Evolutionary conservation across 2,113 vertebrate genomes (phyloP).

Genomic region (Cyanoderma ruficeps): DNA sequence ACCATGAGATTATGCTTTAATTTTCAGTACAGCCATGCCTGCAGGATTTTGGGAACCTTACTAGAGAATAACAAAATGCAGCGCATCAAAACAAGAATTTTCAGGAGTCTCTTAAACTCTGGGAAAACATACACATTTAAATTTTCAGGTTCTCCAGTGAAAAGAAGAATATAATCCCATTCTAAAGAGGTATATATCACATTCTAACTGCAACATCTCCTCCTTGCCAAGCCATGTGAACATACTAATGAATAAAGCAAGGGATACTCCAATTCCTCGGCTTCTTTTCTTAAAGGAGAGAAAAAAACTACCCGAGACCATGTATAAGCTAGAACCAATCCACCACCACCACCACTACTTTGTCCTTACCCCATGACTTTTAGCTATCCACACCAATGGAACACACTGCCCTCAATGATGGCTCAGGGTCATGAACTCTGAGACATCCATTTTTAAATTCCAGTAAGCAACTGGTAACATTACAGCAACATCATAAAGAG

Average conservation of each 20-base stretch:
- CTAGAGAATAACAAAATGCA: background rate
- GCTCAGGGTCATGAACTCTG: background rate
- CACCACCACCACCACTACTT: background rate
- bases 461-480: background rate
- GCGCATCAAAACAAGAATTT: background rate
- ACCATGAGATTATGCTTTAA: background rate
- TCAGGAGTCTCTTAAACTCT: background rate
- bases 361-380: background rate
- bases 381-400: background rate
- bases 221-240: background rate
- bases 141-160: background rate
- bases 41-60: background rate
- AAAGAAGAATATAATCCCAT: background rate
- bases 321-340: background rate
- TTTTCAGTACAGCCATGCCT: background rate
- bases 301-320: background rate
- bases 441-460: background rate
- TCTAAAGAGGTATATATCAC: background rate
- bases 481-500: background rate
- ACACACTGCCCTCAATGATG: background rate
- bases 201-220: background rate
- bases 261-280: background rate
- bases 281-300: background rate
- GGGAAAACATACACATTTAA: background rate
- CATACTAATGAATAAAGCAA: background rate